These are phyloP conservation scores for Cepaea hortensis DNA, from an alignment of 2,888 invertebrate genomes.

Conservation along the genomic window DNA sequence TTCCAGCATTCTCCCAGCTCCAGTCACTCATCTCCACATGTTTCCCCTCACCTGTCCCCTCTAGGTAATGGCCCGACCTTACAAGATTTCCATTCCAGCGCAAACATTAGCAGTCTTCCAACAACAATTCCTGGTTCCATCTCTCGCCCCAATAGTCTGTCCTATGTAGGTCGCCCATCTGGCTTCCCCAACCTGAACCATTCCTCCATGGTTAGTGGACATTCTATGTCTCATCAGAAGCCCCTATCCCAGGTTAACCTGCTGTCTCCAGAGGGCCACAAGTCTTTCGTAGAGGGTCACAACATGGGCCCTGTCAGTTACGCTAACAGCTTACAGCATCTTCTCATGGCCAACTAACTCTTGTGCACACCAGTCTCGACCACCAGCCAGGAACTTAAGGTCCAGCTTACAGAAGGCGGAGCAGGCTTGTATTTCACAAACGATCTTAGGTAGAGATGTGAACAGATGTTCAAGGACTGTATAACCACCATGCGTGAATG, in stretches of 20 bases:
- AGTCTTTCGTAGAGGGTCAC: constrained; percentile 81
- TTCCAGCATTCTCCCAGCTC: constrained; percentile 42
- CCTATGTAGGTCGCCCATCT: constrained; percentile 28
- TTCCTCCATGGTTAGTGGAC: constrained; percentile 47
- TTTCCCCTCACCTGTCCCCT: constrained; percentile 51
- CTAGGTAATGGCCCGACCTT: constrained; percentile 40
- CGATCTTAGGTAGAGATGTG: too few relatives aligned
- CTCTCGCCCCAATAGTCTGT: constrained; percentile 34
- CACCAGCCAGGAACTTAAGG: too few relatives aligned
- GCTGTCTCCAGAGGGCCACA: constrained; percentile 65
- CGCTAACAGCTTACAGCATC: constrained; percentile 85
- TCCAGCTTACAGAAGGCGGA: too few relatives aligned
- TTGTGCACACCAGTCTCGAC: too few relatives aligned
- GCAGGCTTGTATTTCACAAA: too few relatives aligned
- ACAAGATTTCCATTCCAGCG: constrained; percentile 52
- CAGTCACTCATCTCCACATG: constrained; percentile 45
- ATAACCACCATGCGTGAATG: too few relatives aligned
- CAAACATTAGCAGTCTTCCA: constrained; percentile 45
- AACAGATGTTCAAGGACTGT: too few relatives aligned
- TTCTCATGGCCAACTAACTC: constrained; percentile 90
- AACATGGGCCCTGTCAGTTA: constrained; percentile 81
- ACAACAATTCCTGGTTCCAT: constrained; percentile 29
- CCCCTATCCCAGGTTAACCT: constrained; percentile 35
- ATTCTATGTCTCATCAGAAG: constrained; percentile 48
- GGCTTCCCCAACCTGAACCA: constrained; percentile 47